A percentile compares a stretch with the other conserved stretches of the same genome.
Conservation (phyloP, 2,888 invertebrate genomes). For the Oxystoma pomonae region DNA sequence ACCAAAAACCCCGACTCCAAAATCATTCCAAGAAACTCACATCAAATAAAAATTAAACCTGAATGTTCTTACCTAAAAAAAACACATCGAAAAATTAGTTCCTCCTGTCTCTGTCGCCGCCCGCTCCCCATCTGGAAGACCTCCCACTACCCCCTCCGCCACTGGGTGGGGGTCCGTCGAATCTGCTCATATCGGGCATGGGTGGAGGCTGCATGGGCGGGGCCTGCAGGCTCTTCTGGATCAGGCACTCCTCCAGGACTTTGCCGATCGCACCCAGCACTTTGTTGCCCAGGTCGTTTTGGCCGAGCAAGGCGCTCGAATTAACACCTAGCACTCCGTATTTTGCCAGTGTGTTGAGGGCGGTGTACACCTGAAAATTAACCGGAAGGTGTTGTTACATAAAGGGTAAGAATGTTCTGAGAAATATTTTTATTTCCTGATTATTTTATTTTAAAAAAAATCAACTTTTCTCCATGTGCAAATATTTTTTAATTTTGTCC, state of each 20-base stretch:
- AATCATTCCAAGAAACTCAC: no score
- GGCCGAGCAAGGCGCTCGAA: background rate
- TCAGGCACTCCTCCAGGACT: background rate
- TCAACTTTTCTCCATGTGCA: no score
- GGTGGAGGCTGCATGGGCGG: background rate
- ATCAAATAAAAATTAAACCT: no score
- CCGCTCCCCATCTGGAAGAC: background rate
- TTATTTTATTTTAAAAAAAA: no score
- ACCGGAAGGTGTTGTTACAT: no score
- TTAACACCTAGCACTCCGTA: background rate
- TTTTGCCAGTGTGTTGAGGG: background rate
- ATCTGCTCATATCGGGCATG: background rate
- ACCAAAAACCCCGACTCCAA: no score
- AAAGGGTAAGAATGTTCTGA: no score
- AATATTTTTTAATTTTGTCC: no score
- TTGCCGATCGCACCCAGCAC: background rate
- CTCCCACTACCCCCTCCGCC: background rate
- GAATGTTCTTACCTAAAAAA: no score
- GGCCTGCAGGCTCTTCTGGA: background rate
- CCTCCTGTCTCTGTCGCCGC: background rate
- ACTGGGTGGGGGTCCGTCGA: background rate
- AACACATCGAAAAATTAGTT: background rate
- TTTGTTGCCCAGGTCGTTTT: background rate
- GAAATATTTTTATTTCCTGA: no score
- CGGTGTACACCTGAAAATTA: background rate